Evolutionary conservation across 2,113 vertebrate genomes (phyloP), one percentile per base, ranked within the genome.

Genomic region (Chaenogobius annularis): DNA sequence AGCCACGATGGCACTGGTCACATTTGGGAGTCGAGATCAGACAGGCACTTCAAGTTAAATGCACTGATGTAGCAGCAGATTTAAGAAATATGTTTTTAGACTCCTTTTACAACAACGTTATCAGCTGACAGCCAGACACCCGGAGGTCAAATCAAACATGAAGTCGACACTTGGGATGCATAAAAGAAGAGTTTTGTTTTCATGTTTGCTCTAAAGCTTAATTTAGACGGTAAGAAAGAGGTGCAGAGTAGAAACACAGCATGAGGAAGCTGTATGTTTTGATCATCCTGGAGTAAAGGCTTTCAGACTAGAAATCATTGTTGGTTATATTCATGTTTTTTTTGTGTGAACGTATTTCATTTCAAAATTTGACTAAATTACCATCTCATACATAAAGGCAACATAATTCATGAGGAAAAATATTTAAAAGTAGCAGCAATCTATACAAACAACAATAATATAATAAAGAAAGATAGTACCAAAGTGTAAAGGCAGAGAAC

Each of bases 21-120:
- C 90, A 89, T 89, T 87, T 81, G 78, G 81, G 74, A 89, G 72
- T 79, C 84, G 84, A 84, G 83, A 79, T 81, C 79, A 87, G 77
- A 80, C 74, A 73, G 61, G 58, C 71, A 71, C 68, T 66, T 69
- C 66, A 78, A 82, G 81, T 80, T 61, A 84, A 72, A 88, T 70
- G 76, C 74, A 67, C 69, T 66, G 56, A 77, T 85, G 79, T 84
- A 73, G 62, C 65, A 17, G 65, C 66, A 78, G 67, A 82, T 86
- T 86, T 82, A 77, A 83, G 78, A 14, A 70, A 76, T 63, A 14
- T n/a, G 40, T 85, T 83, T 61, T 83, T 61, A 85, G 86, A 71
- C 65, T 66, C 69, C 68, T 66, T 61, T 70, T 69, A 80, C 78
- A 71, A 72, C 65, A 70, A 31, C 73, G 68, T 77, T 54, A 77